These are phyloP conservation scores for Brachycybe producta DNA, from an alignment of 2,888 invertebrate genomes.

Conservation along the genomic window DNA sequence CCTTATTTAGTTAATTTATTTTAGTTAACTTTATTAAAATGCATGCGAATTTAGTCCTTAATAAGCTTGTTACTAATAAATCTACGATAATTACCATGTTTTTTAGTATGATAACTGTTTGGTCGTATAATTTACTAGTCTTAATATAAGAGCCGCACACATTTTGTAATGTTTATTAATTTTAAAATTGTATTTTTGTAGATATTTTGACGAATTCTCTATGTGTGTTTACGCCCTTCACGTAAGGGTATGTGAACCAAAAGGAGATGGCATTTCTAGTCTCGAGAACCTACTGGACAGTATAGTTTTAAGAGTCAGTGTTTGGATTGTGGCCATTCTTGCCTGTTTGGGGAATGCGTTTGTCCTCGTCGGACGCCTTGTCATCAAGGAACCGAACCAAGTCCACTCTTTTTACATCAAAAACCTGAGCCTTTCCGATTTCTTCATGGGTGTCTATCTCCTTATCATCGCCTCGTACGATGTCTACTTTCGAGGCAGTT, in stretches of 20 bases:
- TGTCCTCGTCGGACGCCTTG: constrained; percentile 24
- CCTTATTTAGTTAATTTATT: too few relatives aligned
- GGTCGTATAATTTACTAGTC: too few relatives aligned
- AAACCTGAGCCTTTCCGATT: constrained; percentile 47
- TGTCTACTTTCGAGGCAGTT: constrained; percentile 41
- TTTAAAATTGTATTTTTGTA: too few relatives aligned
- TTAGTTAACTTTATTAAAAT: too few relatives aligned
- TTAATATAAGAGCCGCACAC: too few relatives aligned
- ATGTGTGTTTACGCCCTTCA: constrained; percentile 43
- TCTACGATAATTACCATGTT: too few relatives aligned
- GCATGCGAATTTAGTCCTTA: too few relatives aligned
- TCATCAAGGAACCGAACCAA: constrained; percentile 25
- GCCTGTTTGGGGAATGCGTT: constrained; percentile 25
- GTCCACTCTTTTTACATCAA: constrained; percentile 48
- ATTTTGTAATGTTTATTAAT: too few relatives aligned
- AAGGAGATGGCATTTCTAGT: constrained; percentile 47
- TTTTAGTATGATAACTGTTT: too few relatives aligned
- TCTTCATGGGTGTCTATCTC: constrained; percentile 49
- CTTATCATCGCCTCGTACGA: constrained; percentile 46
- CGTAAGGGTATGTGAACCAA: constrained; percentile 45
- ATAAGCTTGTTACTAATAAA: too few relatives aligned
- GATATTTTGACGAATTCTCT: constrained; percentile 46
- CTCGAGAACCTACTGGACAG: constrained; percentile 45
- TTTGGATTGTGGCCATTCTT: constrained; percentile 30
- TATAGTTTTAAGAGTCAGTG: constrained; percentile 42